These are phyloP conservation scores for Macquaria australasica DNA, from an alignment of 2,113 vertebrate species.

Conservation along the genomic window DNA sequence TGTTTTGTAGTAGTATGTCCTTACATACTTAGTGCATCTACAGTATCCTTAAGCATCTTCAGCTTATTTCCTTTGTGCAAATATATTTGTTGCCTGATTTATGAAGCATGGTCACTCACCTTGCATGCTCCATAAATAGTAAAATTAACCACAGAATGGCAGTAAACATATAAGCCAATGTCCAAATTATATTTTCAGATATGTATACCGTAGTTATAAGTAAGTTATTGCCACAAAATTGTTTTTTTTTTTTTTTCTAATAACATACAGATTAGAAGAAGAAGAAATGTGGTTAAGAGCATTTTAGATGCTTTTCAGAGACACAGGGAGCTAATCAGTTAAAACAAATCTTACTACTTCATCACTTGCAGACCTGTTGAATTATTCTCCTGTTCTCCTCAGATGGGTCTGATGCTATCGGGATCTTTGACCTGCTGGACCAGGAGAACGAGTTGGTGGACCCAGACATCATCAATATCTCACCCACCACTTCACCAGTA, in stretches of 20 bases:
- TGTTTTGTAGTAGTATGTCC: background rate
- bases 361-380: background rate
- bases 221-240: background rate
- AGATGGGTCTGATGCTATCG: constrained; percentile 95
- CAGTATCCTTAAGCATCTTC: background rate
- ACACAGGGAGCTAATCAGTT: background rate
- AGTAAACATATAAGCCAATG: background rate
- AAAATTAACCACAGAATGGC: background rate
- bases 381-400: constrained; percentile 27
- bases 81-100: background rate
- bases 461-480: constrained; percentile 97
- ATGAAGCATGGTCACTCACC: background rate
- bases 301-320: background rate
- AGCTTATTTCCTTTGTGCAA: constrained; percentile 29
- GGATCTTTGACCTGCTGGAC: constrained; percentile 94
- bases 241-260: background rate
- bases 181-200: background rate
- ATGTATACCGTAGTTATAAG: background rate
- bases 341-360: no score
- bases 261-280: background rate
- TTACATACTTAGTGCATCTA: constrained; percentile 16
- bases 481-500: constrained; percentile 92
- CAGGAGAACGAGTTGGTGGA: constrained; percentile 93
- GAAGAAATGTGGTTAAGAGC: background rate
- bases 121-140: background rate